Evolutionary conservation across 2,797 vertebrate genomes (phyloP).

Genomic region (Thunnus albacares): DNA sequence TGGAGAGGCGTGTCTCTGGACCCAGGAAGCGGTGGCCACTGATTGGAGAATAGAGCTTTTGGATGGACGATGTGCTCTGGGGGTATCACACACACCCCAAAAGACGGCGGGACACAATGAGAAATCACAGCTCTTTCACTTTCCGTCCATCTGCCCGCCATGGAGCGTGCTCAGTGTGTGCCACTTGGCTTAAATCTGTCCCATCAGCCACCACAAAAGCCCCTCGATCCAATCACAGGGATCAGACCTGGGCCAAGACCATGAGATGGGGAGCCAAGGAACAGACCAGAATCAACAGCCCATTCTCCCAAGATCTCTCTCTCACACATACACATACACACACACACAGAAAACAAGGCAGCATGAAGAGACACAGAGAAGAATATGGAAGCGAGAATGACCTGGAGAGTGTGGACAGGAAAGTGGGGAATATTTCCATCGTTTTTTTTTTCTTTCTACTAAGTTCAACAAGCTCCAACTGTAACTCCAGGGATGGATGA

Average conservation of each 20-base stretch:
- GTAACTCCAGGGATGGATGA: conserved; percentile 41
- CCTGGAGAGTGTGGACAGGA: conserved; percentile 21
- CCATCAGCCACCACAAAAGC: conserved; percentile 85
- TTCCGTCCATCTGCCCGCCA: conserved; percentile 84
- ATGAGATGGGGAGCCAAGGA: conserved; percentile 81
- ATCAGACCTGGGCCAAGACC: conserved; percentile 82
- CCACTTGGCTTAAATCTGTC: conserved; percentile 86
- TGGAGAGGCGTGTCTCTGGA: conserved; percentile 82
- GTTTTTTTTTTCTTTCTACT: conserved; percentile 16
- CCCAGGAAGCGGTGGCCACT: conserved; percentile 79
- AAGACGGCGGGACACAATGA: conserved; percentile 85
- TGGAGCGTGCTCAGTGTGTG: conserved; percentile 82
- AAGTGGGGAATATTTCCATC: conserved; percentile 30
- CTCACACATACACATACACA: conserved; percentile 31
- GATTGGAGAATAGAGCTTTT: conserved; percentile 84
- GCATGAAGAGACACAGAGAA: conserved; percentile 44
- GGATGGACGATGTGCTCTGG: conserved; percentile 79
- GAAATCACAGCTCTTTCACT: conserved; percentile 87
- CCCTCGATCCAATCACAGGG: conserved; percentile 84
- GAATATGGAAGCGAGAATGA: conserved; percentile 31
- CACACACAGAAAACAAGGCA: conserved; percentile 26
- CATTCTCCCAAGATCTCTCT: conserved; percentile 80
- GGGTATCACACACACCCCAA: conserved; percentile 80
- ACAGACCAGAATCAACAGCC: conserved; percentile 83
- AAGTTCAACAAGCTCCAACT: conserved; percentile 22